A percentile compares a stretch with the other conserved stretches of the same genome.
Conservation (phyloP, 2,888 invertebrate species). For the Limnephilus lunatus region DNA sequence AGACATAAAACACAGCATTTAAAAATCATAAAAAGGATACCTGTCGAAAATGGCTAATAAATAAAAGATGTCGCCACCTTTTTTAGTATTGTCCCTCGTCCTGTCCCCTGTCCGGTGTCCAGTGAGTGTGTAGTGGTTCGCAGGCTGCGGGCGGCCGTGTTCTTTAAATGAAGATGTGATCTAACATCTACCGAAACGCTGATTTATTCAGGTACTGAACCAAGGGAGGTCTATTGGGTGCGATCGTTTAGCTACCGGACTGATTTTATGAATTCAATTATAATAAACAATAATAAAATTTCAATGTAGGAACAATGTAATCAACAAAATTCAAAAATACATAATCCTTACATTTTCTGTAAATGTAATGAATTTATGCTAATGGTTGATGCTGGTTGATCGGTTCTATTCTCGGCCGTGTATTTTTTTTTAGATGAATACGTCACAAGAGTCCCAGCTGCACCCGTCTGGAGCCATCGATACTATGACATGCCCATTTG, state of each 20-base stretch:
- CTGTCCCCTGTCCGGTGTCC: background rate
- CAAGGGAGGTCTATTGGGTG: conserved; percentile 17
- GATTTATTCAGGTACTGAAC: conserved; percentile 23
- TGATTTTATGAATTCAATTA: background rate
- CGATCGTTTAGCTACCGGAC: background rate
- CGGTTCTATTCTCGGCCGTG: no score
- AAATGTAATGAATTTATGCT: no score
- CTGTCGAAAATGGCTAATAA: background rate
- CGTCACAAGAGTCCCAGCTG: no score
- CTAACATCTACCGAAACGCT: conserved; percentile 30
- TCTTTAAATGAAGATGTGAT: conserved; percentile 40
- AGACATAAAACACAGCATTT: background rate
- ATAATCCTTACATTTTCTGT: no score
- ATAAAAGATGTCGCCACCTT: conserved; percentile 4
- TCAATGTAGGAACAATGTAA: no score
- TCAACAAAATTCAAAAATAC: no score
- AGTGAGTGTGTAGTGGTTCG: background rate
- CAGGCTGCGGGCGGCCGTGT: background rate
- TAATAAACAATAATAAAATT: background rate
- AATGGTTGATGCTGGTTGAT: no score
- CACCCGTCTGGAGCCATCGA: no score
- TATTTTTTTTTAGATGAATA: no score
- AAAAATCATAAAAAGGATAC: background rate
- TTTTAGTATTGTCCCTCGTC: background rate
- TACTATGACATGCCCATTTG: no score